These are phyloP conservation scores for Tyrophagus putrescentiae DNA, from an alignment of 1,140 invertebrate genomes.

Conservation along the genomic window DNA sequence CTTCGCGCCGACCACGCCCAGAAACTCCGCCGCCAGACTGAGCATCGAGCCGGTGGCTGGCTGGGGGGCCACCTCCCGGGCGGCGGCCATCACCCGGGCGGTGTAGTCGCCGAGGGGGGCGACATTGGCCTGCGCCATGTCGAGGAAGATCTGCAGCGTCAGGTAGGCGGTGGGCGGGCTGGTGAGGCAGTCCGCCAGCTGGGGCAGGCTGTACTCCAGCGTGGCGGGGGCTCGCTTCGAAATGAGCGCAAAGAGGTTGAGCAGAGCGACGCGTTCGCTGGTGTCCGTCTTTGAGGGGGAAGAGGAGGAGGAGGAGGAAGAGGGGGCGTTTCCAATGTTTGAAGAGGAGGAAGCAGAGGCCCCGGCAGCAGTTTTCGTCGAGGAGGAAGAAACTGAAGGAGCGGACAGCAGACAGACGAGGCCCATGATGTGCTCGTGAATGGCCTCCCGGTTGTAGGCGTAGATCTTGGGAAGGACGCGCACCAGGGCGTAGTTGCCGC, in stretches of 20 bases:
- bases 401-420: constrained; percentile 60
- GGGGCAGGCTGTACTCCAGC: constrained; percentile 55
- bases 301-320: no score
- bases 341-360: no score
- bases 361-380: no score
- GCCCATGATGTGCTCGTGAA: constrained; percentile 64
- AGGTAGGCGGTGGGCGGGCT: constrained; percentile 41
- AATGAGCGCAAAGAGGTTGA: constrained; percentile 61
- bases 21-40: constrained; percentile 34
- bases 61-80: constrained; percentile 49
- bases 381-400: no score
- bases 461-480: constrained; percentile 74
- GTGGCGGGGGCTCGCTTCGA: constrained; percentile 60
- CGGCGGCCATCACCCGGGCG: constrained; percentile 47
- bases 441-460: constrained; percentile 61
- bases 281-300: constrained; percentile 66
- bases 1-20: constrained; percentile 35
- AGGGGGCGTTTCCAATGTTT: no score
- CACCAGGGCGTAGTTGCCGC: constrained; percentile 67
- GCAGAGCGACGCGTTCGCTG: constrained; percentile 61
- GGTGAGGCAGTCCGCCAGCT: constrained; percentile 54
- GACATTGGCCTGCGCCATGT: constrained; percentile 51
- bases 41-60: no score
- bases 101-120: constrained; percentile 50
- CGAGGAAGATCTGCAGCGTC: constrained; percentile 58